Conservation (phyloP, 2,113 vertebrate genomes). For the Albula glossodonta region DNA sequence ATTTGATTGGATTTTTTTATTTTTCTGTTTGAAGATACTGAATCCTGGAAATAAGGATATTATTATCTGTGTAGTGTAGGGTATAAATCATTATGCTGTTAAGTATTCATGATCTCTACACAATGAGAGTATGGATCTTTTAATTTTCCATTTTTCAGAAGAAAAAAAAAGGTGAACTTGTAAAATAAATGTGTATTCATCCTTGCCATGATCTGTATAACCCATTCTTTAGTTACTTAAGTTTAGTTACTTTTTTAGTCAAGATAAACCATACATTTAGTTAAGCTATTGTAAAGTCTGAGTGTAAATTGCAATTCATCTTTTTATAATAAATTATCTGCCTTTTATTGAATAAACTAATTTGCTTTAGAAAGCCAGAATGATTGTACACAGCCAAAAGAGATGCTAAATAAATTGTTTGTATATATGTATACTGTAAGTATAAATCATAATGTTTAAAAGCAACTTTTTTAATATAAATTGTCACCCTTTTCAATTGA, state of each 20-base stretch:
- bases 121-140: not conserved
- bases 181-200: not conserved
- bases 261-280: constrained; percentile 10
- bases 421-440: constrained; percentile 30
- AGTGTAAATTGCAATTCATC: not conserved
- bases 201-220: too few relatives aligned
- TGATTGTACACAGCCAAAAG: constrained; percentile 1
- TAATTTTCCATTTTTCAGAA: constrained; percentile 2
- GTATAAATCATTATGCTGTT: not conserved
- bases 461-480: not conserved
- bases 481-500: not conserved
- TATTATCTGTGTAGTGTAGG: not conserved
- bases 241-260: constrained; percentile 10
- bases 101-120: not conserved
- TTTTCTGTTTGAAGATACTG: not conserved
- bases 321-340: constrained; percentile 19
- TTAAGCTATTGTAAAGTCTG: not conserved
- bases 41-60: not conserved
- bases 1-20: not conserved
- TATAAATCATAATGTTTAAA: constrained; percentile 1
- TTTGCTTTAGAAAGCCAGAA: not conserved
- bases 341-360: not conserved
- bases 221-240: not conserved
- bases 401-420: not conserved
- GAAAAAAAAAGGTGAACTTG: not conserved